Percentiles rank a stretch among this genome's conserved stretches.
Conservation (phyloP, 53 echinoderm and acorn worm species). For the Zoroaster sp. region DNA sequence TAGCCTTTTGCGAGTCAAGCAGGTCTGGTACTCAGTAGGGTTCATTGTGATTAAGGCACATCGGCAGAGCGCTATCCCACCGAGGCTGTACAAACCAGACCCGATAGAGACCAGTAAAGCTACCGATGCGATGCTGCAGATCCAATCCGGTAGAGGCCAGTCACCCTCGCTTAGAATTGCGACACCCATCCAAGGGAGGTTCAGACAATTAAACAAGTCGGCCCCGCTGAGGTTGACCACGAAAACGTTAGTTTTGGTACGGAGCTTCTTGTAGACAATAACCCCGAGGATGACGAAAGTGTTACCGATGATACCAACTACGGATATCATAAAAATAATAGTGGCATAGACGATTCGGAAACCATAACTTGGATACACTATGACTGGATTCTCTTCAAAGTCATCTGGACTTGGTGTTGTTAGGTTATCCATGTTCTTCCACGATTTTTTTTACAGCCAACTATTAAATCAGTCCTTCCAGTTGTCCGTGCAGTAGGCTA, state of each 20-base stretch:
- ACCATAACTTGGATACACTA: constrained; percentile 62
- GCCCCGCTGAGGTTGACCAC: constrained; percentile 57
- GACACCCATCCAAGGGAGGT: constrained; percentile 66
- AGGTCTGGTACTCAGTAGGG: constrained; percentile 59
- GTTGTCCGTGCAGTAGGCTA: no score
- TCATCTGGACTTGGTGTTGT: not conserved
- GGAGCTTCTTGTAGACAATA: constrained; percentile 64
- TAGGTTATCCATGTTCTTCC: constrained; percentile 20
- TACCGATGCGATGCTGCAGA: constrained; percentile 71
- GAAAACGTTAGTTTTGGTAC: constrained; percentile 61
- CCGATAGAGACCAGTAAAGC: constrained; percentile 72
- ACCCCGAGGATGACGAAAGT: constrained; percentile 68
- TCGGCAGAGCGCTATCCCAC: constrained; percentile 81
- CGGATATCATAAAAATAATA: constrained; percentile 58
- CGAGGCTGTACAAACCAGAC: constrained; percentile 84
- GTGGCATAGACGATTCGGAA: constrained; percentile 70
- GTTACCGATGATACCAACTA: constrained; percentile 67
- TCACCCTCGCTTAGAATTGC: constrained; percentile 61
- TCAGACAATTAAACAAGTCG: constrained; percentile 69
- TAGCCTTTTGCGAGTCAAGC: constrained; percentile 65
- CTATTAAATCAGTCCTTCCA: no score
- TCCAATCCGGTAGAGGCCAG: constrained; percentile 77
- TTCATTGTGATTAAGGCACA: constrained; percentile 81
- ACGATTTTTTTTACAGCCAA: no score
- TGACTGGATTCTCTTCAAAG: not conserved